These are phyloP conservation scores for Zeugodacus cucurbitae DNA, from an alignment of 1,140 invertebrate species.

Conservation along the genomic window DNA sequence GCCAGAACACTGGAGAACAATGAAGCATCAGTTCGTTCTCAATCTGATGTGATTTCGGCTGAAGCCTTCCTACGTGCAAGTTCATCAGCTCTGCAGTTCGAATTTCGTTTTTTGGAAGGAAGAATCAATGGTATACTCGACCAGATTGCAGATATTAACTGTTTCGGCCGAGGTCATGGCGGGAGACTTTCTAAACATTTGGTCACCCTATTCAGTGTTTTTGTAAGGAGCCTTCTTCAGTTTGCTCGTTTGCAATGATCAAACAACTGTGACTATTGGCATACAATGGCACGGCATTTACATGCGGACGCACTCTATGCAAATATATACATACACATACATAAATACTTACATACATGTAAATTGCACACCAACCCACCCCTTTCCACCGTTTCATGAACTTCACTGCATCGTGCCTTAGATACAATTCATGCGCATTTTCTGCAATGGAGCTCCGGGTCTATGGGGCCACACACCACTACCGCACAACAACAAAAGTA, in stretches of 20 bases:
- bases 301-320: neutral
- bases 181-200: neutral
- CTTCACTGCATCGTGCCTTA: neutral
- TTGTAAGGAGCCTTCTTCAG: neutral
- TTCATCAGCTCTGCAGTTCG: too few species aligned
- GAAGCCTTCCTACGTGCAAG: too few species aligned
- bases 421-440: neutral
- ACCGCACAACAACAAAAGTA: neutral
- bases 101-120: too few species aligned
- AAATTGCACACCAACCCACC: neutral
- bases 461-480: conserved; percentile 28
- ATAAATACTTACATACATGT: neutral
- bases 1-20: too few species aligned
- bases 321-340: neutral
- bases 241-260: neutral
- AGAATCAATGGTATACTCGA: too few species aligned
- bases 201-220: neutral
- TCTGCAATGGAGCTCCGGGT: neutral
- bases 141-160: too few species aligned
- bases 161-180: too few species aligned
- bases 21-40: too few species aligned
- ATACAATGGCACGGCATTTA: neutral
- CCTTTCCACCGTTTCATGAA: neutral
- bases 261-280: conserved; percentile 20
- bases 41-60: too few species aligned